Percentiles rank a stretch among this genome's conserved stretches.
phyloP scores from a whole-genome alignment of 2,888 invertebrate species.

The Deroplatys truncata region DNA sequence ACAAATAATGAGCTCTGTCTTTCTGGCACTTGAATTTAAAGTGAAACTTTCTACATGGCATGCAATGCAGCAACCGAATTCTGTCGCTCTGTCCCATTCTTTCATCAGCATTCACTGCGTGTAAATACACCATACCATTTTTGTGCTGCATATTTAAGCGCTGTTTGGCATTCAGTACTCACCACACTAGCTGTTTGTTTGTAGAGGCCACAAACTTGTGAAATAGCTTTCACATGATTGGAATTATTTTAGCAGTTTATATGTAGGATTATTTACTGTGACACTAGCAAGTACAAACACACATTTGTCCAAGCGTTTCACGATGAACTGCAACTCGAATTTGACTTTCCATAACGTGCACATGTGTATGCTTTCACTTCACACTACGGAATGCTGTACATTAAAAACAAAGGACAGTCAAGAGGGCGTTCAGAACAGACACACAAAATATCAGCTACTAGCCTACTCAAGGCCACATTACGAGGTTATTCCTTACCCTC shows the following conservation, averaged over 20 bases:
- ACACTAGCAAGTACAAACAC: background rate
- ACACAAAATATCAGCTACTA: too few relatives aligned
- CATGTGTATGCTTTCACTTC: background rate
- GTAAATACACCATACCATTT: too few relatives aligned
- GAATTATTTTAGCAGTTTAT: background rate
- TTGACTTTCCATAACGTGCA: background rate
- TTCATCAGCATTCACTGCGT: too few relatives aligned
- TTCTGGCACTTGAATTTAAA: too few relatives aligned
- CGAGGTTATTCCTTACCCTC: too few relatives aligned
- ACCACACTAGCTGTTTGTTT: background rate
- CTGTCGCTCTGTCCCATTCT: too few relatives aligned
- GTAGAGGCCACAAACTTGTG: too few relatives aligned
- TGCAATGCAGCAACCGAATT: too few relatives aligned
- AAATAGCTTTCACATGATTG: background rate
- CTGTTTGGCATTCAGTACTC: background rate
- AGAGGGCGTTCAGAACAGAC: background rate
- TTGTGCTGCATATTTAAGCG: too few relatives aligned
- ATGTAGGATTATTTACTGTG: background rate
- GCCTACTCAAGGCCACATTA: too few relatives aligned
- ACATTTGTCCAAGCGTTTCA: background rate
- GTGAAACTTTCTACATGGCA: too few relatives aligned
- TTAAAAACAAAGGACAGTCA: background rate
- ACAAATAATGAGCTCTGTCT: too few relatives aligned
- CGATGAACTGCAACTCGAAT: background rate
- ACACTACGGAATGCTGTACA: background rate